phyloP scores from a whole-genome alignment of 1,140 invertebrate species.

The Papilio polytes region DNA sequence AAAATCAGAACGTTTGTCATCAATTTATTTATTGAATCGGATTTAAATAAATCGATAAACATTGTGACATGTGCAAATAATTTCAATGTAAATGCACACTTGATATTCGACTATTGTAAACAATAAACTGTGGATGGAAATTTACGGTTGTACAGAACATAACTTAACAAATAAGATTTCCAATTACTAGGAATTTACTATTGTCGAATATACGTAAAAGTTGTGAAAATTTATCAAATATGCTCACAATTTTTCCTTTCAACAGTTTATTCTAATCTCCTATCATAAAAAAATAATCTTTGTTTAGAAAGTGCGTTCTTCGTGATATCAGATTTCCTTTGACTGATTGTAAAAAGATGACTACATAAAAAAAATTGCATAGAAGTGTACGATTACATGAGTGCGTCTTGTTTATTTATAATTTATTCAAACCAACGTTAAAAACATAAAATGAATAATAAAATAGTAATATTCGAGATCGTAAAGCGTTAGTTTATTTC shows the following conservation, averaged over 20 bases:
- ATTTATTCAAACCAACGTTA: not conserved
- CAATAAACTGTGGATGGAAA: too few relatives aligned
- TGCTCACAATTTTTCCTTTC: not conserved
- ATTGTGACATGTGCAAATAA: too few relatives aligned
- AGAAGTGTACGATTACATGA: not conserved
- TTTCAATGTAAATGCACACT: too few relatives aligned
- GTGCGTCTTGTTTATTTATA: too few relatives aligned
- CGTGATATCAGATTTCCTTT: slow-evolving; percentile 6
- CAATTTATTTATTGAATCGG: too few relatives aligned
- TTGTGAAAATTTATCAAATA: too few relatives aligned
- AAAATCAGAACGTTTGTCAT: too few relatives aligned
- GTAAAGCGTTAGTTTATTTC: not conserved
- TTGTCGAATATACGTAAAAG: not conserved
- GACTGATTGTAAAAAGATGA: not conserved
- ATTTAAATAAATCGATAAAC: too few relatives aligned
- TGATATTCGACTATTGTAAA: too few relatives aligned
- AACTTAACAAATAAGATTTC: too few relatives aligned
- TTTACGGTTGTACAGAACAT: too few relatives aligned
- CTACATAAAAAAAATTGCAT: not conserved
- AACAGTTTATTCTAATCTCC: not conserved
- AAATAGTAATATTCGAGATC: not conserved
- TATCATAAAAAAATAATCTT: not conserved
- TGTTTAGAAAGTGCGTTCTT: not conserved
- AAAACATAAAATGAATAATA: too few relatives aligned
- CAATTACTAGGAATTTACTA: not conserved